Evolutionary conservation across 2,888 invertebrate species (phyloP).

Genomic region (Chrysomela aeneicollis): DNA sequence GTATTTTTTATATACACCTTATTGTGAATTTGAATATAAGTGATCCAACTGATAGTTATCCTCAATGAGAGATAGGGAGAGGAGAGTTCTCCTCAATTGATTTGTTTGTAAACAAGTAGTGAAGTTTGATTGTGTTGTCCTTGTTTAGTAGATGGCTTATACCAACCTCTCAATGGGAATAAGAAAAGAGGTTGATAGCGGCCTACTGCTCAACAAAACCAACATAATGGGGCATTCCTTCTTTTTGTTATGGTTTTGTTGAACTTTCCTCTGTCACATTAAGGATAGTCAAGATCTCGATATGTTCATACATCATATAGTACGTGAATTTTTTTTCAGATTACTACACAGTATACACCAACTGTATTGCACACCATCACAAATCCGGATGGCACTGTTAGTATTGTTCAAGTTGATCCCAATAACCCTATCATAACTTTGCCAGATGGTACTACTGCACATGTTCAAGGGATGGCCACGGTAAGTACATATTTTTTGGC

Average conservation of each 20-base stretch:
- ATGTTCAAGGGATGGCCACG: conserved; percentile 77
- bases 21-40: conserved; percentile 16
- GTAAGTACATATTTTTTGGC: conserved; percentile 27
- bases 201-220: no score
- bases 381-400: conserved; percentile 95
- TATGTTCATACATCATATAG: background rate
- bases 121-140: no score
- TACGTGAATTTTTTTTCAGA: conserved; percentile 53
- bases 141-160: no score
- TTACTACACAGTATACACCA: conserved; percentile 79
- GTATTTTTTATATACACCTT: background rate
- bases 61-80: no score
- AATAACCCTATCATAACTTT: conserved; percentile 93
- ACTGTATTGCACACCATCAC: conserved; percentile 95
- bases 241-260: no score
- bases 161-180: no score
- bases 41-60: no score
- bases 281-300: background rate
- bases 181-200: no score
- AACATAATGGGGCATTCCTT: no score
- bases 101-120: no score
- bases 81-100: no score
- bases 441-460: conserved; percentile 95
- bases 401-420: conserved; percentile 94
- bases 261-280: background rate